Base-by-base conservation (phyloP, 2,113 vertebrate species). In the Amblyopsis rosae region DNA sequence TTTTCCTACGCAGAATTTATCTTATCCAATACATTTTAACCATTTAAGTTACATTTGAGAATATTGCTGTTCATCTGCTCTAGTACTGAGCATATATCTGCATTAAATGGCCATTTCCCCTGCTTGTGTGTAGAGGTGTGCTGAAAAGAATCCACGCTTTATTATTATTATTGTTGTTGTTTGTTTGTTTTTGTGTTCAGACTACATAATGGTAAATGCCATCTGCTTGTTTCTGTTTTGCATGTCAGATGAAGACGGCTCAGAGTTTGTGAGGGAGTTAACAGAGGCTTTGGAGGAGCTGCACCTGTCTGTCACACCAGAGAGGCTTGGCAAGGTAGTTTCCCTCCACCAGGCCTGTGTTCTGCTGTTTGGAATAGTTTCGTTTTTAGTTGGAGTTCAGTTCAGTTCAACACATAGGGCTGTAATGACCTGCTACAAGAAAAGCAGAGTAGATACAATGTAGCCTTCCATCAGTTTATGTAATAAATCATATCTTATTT, bases 261-360 rank as follows among this genome's bases (percentile, higher is more conserved):
- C 93, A 15, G 95, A 95, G 67, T 98, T 98, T 85, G 90, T 93
- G 70, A 89, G 76, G 73, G 95, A 97, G 83, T 62, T 99, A 50
- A 90, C 78, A 3, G 92, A 92, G n/a, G 82, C 94, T 3, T 84
- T 98, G 84, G 91, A 92, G 53, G 92, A 93, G 53, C 77, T 99
- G 55, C 82, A 62, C 3, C 76, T 97, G 65, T 92, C 94, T 16
- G 79, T 92, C 50, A 93, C 90, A 47, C 92, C 93, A 0, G 92
- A 91, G 64, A 98, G 95, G 76, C 94, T 99, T 75, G 70, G 88
- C 85, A 91, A 58, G 80, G 98, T 99, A 15, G 11, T 49, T 49
- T 49, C 2, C 9, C 11, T 33, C 9, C 45, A 69, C 12, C 53
- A 41, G 16, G 0, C 15, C 46, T 59, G 16, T 5, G 13, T 50